Percentiles rank a stretch among this genome's conserved stretches.
Evolutionary conservation across 1,140 invertebrate species (phyloP).

Genomic region (Metopolophium dirhodum): DNA sequence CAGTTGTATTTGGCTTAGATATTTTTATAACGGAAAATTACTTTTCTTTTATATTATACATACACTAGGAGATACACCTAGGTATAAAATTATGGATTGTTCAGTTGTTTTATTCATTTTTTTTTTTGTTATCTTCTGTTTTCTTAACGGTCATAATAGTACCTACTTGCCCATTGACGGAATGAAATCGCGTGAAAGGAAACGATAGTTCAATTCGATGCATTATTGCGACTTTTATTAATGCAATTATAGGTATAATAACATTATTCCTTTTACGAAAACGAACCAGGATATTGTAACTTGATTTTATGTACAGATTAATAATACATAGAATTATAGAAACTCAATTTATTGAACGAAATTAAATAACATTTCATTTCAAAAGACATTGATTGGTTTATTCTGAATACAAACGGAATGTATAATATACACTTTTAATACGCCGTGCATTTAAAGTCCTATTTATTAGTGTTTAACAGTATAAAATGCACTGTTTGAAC

Average conservation of each 20-base stretch:
- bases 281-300: not conserved
- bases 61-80: not conserved
- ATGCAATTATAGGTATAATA: no score
- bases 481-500: not conserved
- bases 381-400: not conserved
- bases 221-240: no score
- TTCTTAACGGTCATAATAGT: not conserved
- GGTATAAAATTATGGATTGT: not conserved
- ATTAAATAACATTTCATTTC: not conserved
- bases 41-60: not conserved
- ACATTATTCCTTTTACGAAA: no score
- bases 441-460: not conserved
- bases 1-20: not conserved
- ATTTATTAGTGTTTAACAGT: not conserved
- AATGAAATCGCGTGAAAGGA: not conserved
- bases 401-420: not conserved
- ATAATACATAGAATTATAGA: not conserved
- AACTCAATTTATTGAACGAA: not conserved
- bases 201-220: not conserved
- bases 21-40: conserved; percentile 4
- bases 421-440: not conserved
- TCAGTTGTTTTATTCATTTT: not conserved
- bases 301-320: not conserved
- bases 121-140: no score
- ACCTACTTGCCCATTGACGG: not conserved